Conservation (phyloP, 2,113 vertebrate species). For the Muntiacus muntjak region DNA sequence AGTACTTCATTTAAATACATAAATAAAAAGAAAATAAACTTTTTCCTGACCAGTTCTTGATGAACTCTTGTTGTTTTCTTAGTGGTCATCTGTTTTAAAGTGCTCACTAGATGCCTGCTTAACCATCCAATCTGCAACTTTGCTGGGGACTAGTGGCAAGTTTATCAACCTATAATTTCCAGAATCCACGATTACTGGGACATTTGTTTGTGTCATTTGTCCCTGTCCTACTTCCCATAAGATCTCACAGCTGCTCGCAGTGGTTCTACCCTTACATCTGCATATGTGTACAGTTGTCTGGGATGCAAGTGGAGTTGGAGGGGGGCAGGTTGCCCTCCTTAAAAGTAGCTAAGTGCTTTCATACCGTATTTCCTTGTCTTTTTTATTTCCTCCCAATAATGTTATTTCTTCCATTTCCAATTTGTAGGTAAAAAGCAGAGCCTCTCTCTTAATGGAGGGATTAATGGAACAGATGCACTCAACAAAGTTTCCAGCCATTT, state of each 20-base stretch:
- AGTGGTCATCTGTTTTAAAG: background rate
- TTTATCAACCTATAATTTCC: background rate
- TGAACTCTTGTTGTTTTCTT: background rate
- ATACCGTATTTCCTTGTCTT: background rate
- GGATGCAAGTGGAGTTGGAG: background rate
- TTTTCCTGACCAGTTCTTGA: background rate
- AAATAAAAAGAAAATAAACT: background rate
- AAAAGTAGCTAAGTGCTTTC: background rate
- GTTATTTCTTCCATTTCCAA: conserved; percentile 36
- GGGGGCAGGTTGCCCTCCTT: background rate
- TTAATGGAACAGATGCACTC: conserved; percentile 24
- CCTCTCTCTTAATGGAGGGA: background rate
- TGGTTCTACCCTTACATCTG: background rate
- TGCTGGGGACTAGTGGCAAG: background rate
- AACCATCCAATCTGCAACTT: background rate
- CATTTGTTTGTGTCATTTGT: background rate
- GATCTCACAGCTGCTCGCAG: background rate
- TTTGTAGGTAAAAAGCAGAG: conserved; percentile 7
- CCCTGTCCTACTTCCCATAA: background rate
- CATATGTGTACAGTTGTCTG: background rate
- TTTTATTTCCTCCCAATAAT: background rate
- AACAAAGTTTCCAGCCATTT: conserved; percentile 39
- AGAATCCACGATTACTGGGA: background rate
- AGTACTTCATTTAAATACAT: background rate
- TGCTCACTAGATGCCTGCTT: background rate